Conservation (phyloP, 2,797 vertebrate species). For the Onychomys leucogaster region DNA sequence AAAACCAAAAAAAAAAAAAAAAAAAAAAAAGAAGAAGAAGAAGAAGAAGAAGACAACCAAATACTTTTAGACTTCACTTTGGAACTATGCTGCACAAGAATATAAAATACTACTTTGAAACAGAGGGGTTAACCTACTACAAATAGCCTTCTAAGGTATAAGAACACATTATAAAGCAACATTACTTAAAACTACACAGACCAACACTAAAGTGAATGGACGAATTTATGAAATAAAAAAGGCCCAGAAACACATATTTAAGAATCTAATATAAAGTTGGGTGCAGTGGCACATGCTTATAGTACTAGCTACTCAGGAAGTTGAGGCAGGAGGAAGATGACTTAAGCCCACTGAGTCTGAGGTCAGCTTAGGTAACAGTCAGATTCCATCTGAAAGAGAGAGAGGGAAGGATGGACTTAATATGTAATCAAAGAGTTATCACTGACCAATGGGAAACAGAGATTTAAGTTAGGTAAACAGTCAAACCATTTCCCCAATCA, state of each 20-base stretch:
- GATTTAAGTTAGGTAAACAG: slow-evolving; percentile 10
- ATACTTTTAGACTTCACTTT: slow-evolving; percentile 45
- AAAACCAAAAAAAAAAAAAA: too few relatives aligned
- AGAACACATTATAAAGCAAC: slow-evolving; percentile 43
- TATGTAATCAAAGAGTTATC: not conserved
- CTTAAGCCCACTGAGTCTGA: not conserved
- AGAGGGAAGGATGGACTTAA: not conserved
- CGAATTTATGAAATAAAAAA: not conserved
- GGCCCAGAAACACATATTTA: not conserved
- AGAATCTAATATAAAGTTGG: not conserved
- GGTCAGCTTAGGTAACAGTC: not conserved
- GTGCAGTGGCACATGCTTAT: not conserved
- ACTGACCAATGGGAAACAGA: slow-evolving; percentile 36
- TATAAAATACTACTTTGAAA: slow-evolving; percentile 36
- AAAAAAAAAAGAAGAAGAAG: too few relatives aligned
- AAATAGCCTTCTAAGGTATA: slow-evolving; percentile 17
- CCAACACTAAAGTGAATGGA: not conserved
- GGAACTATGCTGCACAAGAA: slow-evolving; percentile 6
- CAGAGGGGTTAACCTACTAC: not conserved
- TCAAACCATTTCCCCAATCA: slow-evolving; percentile 39
- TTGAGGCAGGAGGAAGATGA: not conserved
- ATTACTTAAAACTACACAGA: slow-evolving; percentile 39
- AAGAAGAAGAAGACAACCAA: slow-evolving; percentile 15
- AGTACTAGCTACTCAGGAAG: not conserved
- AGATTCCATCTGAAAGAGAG: not conserved